These are phyloP conservation scores for Pogoniulus pusillus DNA, from an alignment of 2,797 vertebrate genomes.

Conservation along the genomic window DNA sequence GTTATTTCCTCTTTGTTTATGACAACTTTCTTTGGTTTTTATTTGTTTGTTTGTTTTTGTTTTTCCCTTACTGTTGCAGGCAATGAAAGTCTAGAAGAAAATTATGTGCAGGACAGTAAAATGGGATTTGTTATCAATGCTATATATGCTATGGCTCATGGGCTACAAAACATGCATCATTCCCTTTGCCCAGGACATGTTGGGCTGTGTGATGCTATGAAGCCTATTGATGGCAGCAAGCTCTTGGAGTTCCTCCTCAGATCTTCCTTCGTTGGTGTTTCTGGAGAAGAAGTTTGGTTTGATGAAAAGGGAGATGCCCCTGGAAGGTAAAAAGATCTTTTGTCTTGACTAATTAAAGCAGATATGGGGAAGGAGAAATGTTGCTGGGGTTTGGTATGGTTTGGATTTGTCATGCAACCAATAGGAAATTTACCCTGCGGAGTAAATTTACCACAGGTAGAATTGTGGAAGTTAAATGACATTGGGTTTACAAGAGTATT, in stretches of 20 bases:
- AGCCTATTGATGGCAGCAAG: constrained; percentile 95
- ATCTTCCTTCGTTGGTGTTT: constrained; percentile 92
- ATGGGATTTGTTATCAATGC: constrained; percentile 99
- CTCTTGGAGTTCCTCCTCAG: constrained; percentile 94
- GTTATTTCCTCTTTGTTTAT: background rate
- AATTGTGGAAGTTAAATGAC: no score
- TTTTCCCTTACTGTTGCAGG: constrained; percentile 76
- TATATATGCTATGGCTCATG: constrained; percentile 98
- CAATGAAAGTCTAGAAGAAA: constrained; percentile 94
- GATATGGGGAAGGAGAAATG: background rate
- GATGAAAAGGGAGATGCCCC: constrained; percentile 97
- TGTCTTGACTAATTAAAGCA: background rate
- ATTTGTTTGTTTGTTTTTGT: no score
- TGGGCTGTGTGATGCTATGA: constrained; percentile 96
- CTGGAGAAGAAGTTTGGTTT: constrained; percentile 97
- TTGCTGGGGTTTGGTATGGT: background rate
- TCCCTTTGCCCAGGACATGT: constrained; percentile 86
- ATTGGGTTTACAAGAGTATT: no score
- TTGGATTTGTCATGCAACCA: no score
- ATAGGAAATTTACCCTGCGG: no score
- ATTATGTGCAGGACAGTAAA: constrained; percentile 98
- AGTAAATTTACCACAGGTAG: no score
- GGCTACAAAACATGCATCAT: constrained; percentile 94
- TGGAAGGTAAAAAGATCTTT: constrained; percentile 85
- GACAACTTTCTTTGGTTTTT: background rate